Evolutionary conservation across 2,797 vertebrate genomes (phyloP).

Genomic region (Delichon dasypus): DNA sequence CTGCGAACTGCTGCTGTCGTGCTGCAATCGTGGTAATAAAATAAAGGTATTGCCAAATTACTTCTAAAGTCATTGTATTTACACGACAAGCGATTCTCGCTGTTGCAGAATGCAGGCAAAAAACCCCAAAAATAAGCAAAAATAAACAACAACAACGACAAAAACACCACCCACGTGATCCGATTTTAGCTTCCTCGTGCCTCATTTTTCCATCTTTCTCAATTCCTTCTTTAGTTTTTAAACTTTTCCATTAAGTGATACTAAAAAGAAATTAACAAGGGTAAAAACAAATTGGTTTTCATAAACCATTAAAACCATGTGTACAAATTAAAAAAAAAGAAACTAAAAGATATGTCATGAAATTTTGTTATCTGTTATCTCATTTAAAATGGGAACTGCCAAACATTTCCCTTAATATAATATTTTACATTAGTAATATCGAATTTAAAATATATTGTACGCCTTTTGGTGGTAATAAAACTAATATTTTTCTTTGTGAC

Average conservation of each 20-base stretch:
- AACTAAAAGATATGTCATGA: not conserved
- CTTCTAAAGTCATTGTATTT: not conserved
- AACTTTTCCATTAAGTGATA: not conserved
- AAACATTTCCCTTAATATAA: not conserved
- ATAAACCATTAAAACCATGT: not conserved
- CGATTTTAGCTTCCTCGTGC: not conserved
- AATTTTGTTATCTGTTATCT: not conserved
- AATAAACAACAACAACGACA: too few relatives aligned
- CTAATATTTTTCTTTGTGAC: not conserved
- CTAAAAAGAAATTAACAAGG: not conserved
- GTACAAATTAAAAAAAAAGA: not conserved
- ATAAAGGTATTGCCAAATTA: not conserved
- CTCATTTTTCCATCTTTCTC: not conserved
- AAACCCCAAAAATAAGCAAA: too few relatives aligned
- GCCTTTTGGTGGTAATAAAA: not conserved
- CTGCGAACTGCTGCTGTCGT: not conserved
- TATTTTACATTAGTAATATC: not conserved
- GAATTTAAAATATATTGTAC: not conserved
- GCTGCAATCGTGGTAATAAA: constrained; percentile 32
- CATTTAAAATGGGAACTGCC: not conserved
- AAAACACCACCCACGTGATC: too few relatives aligned
- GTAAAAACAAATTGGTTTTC: not conserved
- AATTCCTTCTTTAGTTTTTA: not conserved
- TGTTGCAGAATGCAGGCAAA: not conserved
- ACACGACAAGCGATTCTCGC: not conserved